Evolutionary conservation across 2,113 vertebrate genomes (phyloP), one percentile per base, ranked within the genome.

Genomic region (Phylloscopus trochiloides): DNA sequence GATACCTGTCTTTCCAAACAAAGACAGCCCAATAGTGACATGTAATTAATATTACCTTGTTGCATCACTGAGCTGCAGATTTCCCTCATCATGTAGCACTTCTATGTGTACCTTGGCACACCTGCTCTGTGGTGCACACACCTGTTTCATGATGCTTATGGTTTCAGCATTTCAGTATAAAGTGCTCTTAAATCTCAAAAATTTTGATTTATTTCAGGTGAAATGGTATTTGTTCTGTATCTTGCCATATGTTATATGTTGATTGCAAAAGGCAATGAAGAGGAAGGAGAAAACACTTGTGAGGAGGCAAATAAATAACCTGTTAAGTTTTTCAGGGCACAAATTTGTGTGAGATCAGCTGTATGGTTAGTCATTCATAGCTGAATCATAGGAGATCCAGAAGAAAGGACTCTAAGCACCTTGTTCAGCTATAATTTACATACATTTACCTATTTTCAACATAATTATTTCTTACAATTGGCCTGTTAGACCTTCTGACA

Each of bases 81-180:
- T 90, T 78, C 29, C 57, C 18, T 82, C 14, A n/a, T 21, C 32
- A 2, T 10, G 2, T 38, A 78, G 58, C 5, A 25, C 3, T 32
- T 57, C 22, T 10, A 3, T 6, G 15, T 1, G 1, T 12, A 20
- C 14, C 29, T 32, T 2, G 1, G 20, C 43, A 63, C 17, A 36
- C 8, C 11, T 67, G 18, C 14, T 65, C 52, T 8, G 4, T 58
- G 31, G 31, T 77, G 28, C 32, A 18, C 51, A 38, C 6, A 28
- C 8, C 25, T 76, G 34, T 12, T 65, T 70, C 31, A 24, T 51
- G 10, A 47, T 78, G 43, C 48, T 52, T 26, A 34, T 2, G 1
- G 14, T 42, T 62, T 77, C 70, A 62, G 13, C 45, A 62, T 65
- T 45, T 79, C 17, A 22, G 8, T 38, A 28, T 22, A 3, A 93